These are phyloP conservation scores for Circaetus gallicus DNA, from an alignment of 2,113 vertebrate genomes.

Conservation along the genomic window DNA sequence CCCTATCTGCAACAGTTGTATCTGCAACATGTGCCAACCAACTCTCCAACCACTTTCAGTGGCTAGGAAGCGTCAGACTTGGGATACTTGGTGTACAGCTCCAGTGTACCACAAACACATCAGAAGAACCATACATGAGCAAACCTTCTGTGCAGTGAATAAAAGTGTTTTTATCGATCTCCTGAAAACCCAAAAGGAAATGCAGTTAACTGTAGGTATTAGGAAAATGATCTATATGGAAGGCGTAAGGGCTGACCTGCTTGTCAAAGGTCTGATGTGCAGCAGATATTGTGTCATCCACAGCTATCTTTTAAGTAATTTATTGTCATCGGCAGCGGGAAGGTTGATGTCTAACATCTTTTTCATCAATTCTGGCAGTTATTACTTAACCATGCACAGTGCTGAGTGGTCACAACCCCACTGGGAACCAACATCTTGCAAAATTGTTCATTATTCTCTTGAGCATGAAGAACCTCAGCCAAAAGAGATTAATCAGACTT, in stretches of 20 bases:
- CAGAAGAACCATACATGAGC: neutral
- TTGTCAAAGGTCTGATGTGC: neutral
- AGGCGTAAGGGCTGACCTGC: neutral
- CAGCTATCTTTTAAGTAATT: neutral
- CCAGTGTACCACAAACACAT: neutral
- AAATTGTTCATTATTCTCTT: constrained; percentile 33
- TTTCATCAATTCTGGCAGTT: neutral
- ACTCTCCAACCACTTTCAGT: neutral
- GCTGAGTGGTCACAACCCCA: neutral
- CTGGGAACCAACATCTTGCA: neutral
- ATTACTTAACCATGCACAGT: neutral
- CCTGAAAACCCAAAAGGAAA: neutral
- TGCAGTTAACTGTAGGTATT: neutral
- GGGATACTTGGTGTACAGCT: neutral
- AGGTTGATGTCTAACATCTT: neutral
- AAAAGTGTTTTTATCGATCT: neutral
- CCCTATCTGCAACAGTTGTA: neutral
- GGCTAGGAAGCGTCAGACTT: neutral
- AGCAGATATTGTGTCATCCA: neutral
- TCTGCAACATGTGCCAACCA: neutral
- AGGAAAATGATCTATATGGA: neutral
- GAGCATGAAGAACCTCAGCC: neutral
- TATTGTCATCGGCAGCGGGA: neutral
- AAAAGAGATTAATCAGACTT: constrained; percentile 22
- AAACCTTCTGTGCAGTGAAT: neutral